Evolutionary conservation across 2,113 vertebrate genomes (phyloP), one percentile per base, ranked within the genome.

Genomic region (Australoheros scitulus): DNA sequence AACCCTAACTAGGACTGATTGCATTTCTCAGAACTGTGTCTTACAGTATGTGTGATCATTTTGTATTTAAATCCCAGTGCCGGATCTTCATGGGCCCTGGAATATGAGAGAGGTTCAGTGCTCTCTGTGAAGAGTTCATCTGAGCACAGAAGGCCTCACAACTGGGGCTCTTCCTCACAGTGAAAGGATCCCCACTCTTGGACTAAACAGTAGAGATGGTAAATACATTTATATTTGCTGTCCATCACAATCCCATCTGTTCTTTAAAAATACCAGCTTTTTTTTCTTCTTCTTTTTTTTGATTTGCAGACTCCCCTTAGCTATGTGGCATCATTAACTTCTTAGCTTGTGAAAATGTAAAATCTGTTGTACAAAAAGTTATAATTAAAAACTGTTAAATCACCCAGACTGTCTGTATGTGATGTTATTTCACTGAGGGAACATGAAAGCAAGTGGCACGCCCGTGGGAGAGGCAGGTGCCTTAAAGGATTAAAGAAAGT

Each of bases 311-410:
- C 84, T 89, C 76, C 76, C 76, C 81, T 87, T 82, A 47, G 86
- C 88, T 88, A 70, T 85, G 80, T 20, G 80, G 90, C 90, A 89
- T 89, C 92, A 89, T 92, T 93, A 77, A 89, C 88, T 91, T 93
- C 94, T 90, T 94, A 91, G 94, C 95, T 95, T 95, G 93, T 95
- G 95, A 94, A 95, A 94, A 95, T 95, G 93, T 96, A 94, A 93
- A 95, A 94, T 95, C 91, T 94, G 92, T 95, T 95, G 94, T 95
- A 93, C 88, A 95, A 94, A 94, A 94, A 87, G 89, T 94, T 86
- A 83, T 86, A 83, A 93, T 93, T 95, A 95, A 95, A 94, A 94
- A 91, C 90, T 79, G 92, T 93, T 83, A 93, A 94, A 90, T 92
- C 92, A 92, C 87, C 84, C 72, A 77, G 64, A 36, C 32, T n/a